These are phyloP conservation scores for Brachymystax lenok DNA, from an alignment of 2,797 vertebrate genomes.

Conservation along the genomic window DNA sequence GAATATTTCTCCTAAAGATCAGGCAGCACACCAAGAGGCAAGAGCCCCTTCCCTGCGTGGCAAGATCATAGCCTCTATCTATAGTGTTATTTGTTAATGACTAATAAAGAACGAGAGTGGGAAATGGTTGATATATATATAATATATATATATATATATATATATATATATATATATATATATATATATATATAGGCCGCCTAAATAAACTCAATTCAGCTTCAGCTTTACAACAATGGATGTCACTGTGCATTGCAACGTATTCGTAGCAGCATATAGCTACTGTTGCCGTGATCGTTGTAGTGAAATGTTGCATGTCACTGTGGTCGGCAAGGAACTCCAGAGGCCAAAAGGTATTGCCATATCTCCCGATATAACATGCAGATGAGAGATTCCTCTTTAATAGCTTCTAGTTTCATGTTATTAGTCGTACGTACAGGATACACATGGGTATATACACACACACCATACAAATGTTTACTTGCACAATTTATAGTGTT, in stretches of 20 bases:
- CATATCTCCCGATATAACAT: conserved; percentile 36
- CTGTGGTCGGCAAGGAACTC: not conserved
- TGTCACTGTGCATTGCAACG: not conserved
- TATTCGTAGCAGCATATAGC: not conserved
- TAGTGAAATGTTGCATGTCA: not conserved
- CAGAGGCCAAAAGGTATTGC: not conserved
- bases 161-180: not conserved
- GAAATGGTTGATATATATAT: not conserved
- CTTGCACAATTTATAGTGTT: no score
- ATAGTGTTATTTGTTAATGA: not conserved
- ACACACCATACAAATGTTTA: no score
- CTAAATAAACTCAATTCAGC: not conserved
- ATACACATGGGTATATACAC: no score
- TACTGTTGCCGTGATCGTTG: not conserved
- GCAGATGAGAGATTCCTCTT: conserved; percentile 64
- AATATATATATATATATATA: no score
- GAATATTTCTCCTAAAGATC: conserved; percentile 28
- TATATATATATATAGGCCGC: not conserved
- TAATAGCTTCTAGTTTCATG: no score
- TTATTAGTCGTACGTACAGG: no score
- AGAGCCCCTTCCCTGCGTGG: conserved; percentile 34
- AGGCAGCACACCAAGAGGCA: conserved; percentile 34
- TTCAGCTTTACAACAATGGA: not conserved
- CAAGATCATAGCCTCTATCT: not conserved
- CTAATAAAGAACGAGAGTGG: not conserved